Percentiles rank a stretch among this genome's conserved stretches.
Evolutionary conservation across 2,888 invertebrate species (phyloP).

Genomic region (Tetropium fuscum): DNA sequence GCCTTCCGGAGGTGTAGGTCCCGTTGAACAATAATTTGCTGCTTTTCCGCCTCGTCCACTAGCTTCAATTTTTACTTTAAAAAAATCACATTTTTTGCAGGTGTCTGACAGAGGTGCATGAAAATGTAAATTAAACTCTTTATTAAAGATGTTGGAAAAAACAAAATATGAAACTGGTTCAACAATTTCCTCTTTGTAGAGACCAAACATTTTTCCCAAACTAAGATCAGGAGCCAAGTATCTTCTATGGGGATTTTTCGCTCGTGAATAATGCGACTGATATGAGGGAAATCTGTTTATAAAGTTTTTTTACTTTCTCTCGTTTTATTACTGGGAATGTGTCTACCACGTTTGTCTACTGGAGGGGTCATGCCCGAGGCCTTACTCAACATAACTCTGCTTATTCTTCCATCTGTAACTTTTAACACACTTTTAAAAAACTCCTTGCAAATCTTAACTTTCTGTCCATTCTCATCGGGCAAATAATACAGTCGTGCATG

Average conservation of each 20-base stretch:
- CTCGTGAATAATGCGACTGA: too few relatives aligned
- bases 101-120: too few relatives aligned
- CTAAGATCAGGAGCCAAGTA: slow-evolving; percentile 1
- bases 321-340: too few relatives aligned
- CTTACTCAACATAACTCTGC: not conserved
- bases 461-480: not conserved
- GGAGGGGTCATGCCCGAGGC: too few relatives aligned
- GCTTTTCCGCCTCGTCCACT: too few relatives aligned
- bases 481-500: not conserved
- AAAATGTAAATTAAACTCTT: too few relatives aligned
- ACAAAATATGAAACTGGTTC: slow-evolving; percentile 2
- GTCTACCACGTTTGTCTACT: too few relatives aligned
- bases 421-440: not conserved
- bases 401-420: not conserved
- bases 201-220: not conserved
- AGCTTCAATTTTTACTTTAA: too few relatives aligned
- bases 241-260: too few relatives aligned
- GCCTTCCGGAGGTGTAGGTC: too few relatives aligned
- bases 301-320: not conserved
- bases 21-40: too few relatives aligned
- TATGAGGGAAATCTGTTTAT: not conserved
- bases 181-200: slow-evolving; percentile 3
- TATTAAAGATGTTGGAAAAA: slow-evolving; percentile 2
- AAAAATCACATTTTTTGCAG: too few relatives aligned
- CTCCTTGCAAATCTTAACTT: not conserved